Base-by-base conservation (phyloP, 2,113 vertebrate genomes). In the Triplophysa tibetana region DNA sequence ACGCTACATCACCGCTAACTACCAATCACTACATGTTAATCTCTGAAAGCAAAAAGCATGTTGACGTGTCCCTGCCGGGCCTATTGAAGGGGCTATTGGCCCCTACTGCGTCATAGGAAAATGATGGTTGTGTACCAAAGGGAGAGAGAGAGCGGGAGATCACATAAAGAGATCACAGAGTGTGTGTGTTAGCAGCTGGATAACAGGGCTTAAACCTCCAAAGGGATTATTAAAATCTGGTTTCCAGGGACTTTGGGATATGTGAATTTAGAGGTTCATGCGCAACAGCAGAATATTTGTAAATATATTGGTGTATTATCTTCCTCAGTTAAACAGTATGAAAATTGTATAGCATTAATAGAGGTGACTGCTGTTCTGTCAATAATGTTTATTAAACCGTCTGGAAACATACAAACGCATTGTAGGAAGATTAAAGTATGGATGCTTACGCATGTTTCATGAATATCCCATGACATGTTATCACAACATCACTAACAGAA, bases 211-310 rank as follows among this genome's bases (percentile, higher is more conserved):
- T 48, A 76, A 84, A 77, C 54, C 50, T 76, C 73, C 68, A 61
- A 63, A 77, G 52, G 63, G 66, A 80, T 75, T 64, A 79, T 50
- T 62, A 62, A 67, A 81, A 75, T 68, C 72, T 63, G 41, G 23
- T 80, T 21, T 41, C 50, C 29, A 29, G 50, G 70, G 48, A 81
- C n/a, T 73, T 41, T 79, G 67, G 33, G 62, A 62, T 60, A 41
- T 52, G 4, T 69, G 21, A 50, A 43, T 33, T 48, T 16, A 64
- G 61, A 73, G 63, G 26, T 29, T 14, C 3, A 17, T 48, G 79
- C 43, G 17, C 23, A 58, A 62, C 26, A 29, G 23, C 24, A 70
- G 24, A 52, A 3, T 38, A 38, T 38, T 38, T 5, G 6, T 60
- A 78, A 60, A 69, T 23, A 78, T 13, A 4, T 29, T 26, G 16